Conservation (phyloP, 2,888 invertebrate species). For the Conus canariensis region DNA sequence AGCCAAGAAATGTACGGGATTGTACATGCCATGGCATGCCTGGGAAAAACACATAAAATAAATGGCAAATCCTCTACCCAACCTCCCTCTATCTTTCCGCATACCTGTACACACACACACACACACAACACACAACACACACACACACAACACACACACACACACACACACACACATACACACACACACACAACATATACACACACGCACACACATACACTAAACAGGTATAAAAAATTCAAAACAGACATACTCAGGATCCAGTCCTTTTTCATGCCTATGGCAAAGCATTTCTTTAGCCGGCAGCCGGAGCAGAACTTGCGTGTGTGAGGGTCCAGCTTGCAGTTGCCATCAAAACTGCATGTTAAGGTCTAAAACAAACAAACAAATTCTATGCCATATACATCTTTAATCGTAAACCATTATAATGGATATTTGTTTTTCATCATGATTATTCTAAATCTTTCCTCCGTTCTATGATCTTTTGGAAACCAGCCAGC, state of each 20-base stretch:
- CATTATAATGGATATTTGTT: background rate
- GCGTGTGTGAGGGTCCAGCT: conserved; percentile 92
- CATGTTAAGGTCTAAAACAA: conserved; percentile 88
- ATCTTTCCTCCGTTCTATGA: no score
- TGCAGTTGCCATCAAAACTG: conserved; percentile 94
- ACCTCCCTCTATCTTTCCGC: background rate
- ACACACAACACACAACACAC: background rate
- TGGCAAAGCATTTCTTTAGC: conserved; percentile 91
- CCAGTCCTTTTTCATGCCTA: conserved; percentile 97
- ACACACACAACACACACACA: background rate
- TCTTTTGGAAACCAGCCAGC: no score
- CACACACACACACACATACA: background rate
- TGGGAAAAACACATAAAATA: no score
- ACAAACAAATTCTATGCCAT: background rate
- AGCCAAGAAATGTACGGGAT: no score
- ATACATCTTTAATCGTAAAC: background rate
- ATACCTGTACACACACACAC: background rate
- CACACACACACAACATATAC: background rate
- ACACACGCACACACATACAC: background rate
- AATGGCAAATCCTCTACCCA: no score
- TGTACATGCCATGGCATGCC: no score
- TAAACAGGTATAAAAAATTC: background rate
- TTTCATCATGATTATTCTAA: background rate
- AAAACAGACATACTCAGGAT: conserved; percentile 85
- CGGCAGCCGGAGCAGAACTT: conserved; percentile 98